Base-by-base conservation (phyloP, 2,797 vertebrate genomes). In the Karalla daura region DNA sequence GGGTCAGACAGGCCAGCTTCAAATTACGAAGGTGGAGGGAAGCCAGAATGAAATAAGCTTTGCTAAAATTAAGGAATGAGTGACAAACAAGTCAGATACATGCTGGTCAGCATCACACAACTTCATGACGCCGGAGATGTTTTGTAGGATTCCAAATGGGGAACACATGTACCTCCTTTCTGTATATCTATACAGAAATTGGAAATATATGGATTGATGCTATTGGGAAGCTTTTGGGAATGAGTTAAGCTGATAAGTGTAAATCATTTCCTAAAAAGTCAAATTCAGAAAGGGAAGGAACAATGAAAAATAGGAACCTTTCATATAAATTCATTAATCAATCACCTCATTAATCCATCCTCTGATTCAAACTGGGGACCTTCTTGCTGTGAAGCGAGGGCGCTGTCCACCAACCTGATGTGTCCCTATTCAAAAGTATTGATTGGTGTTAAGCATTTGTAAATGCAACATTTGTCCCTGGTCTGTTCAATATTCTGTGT, bases 1-100 rank as follows among this genome's bases (percentile, higher is more conserved):
- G 44, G 84, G 67, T 74, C 72, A 84, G 76, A 86, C 86, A 84
- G 51, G 33, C 55, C 7, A 36, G 73, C 44, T 58, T 85, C 77
- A 83, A 86, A 91, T 83, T 73, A 83, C 85, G 83, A 86, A 60
- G 69, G 85, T 71, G 63, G 70, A 77, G 56, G 70, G 61, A 73
- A 69, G 61, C 54, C 72, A 72, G 44, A 72, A 39, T 23, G 74
- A 63, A 79, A 56, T 46, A 72, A 71, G 78, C 68, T 70, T 76
- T 68, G 69, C 69, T 70, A 51, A 76, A 67, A 78, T 62, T 75
- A 74, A 58, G 55, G 70, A 79, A 76, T 46, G 50, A 84, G 75
- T 81, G 76, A 77, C 66, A 76, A 76, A 87, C 62, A 71, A 67
- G 78, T 86, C 85, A 85, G 78, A 64, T 70, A 46, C 40, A 18